These are phyloP conservation scores for Sebastiscus tertius DNA, from an alignment of 2,797 vertebrate species.

Conservation along the genomic window DNA sequence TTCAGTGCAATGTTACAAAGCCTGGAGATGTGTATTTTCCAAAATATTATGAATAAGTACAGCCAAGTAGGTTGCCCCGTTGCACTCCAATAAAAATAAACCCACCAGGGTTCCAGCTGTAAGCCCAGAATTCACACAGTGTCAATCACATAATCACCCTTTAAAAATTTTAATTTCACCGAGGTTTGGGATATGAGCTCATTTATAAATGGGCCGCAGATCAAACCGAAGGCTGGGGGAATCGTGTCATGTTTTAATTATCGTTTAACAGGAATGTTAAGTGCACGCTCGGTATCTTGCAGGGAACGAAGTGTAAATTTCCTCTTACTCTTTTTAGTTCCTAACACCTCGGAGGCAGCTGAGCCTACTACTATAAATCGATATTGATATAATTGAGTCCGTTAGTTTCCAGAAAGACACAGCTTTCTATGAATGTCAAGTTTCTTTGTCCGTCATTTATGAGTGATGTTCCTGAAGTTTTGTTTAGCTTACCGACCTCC, in stretches of 20 bases:
- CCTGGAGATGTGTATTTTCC: slow-evolving; percentile 10
- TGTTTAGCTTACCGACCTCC: slow-evolving; percentile 27
- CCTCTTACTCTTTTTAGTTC: slow-evolving; percentile 19
- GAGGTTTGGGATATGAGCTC: slow-evolving; percentile 63
- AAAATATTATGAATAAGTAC: slow-evolving; percentile 23
- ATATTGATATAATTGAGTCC: slow-evolving; percentile 58
- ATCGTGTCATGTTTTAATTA: slow-evolving; percentile 69
- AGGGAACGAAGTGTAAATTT: slow-evolving; percentile 42
- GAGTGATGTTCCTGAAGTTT: slow-evolving; percentile 40
- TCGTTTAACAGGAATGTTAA: slow-evolving; percentile 58
- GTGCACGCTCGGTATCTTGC: slow-evolving; percentile 28
- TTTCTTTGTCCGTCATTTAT: slow-evolving; percentile 1
- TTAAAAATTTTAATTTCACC: slow-evolving; percentile 47
- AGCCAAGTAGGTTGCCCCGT: slow-evolving; percentile 10
- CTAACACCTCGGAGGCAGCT: slow-evolving; percentile 24
- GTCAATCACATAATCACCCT: slow-evolving; percentile 68
- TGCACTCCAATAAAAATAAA: slow-evolving; percentile 54
- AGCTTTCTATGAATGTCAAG: slow-evolving; percentile 23
- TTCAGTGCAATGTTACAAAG: slow-evolving; percentile 12
- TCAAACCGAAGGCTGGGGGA: slow-evolving; percentile 54
- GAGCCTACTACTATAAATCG: slow-evolving; percentile 34
- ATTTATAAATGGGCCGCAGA: slow-evolving; percentile 64
- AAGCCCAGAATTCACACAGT: slow-evolving; percentile 54
- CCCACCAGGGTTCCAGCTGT: slow-evolving; percentile 46
- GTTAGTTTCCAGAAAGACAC: slow-evolving; percentile 19